These are phyloP conservation scores for Steatornis caripensis DNA, from an alignment of 2,113 vertebrate genomes.

Conservation along the genomic window DNA sequence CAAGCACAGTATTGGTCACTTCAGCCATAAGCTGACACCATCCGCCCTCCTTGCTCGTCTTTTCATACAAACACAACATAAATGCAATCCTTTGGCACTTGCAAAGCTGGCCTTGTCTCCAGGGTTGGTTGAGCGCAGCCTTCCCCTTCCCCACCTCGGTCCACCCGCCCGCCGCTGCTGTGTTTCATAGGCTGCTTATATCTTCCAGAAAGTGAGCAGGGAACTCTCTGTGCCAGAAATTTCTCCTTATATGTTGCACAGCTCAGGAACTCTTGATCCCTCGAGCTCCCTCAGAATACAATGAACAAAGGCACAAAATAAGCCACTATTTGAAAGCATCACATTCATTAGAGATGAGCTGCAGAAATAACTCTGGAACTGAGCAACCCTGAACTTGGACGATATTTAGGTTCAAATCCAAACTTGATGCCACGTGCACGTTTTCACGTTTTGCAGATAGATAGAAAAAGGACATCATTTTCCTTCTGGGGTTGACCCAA, in stretches of 20 bases:
- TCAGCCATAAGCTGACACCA: neutral
- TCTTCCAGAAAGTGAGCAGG: neutral
- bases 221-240: neutral
- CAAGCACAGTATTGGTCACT: rapidly evolving
- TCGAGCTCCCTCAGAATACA: neutral
- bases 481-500: neutral
- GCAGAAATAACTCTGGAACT: neutral
- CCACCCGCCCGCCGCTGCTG: neutral
- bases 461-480: neutral
- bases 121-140: neutral
- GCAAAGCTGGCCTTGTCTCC: neutral
- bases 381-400: neutral
- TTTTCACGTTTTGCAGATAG: neutral
- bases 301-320: neutral
- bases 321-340: neutral
- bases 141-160: neutral
- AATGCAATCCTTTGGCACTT: rapidly evolving
- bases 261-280: neutral
- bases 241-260: neutral
- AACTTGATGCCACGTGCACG: rapidly evolving
- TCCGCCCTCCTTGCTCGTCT: neutral
- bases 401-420: neutral
- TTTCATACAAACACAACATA: neutral
- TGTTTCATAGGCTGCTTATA: neutral
- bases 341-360: neutral